Conservation (phyloP, 2,888 invertebrate genomes). For the Phragmatobia fuliginosa region DNA sequence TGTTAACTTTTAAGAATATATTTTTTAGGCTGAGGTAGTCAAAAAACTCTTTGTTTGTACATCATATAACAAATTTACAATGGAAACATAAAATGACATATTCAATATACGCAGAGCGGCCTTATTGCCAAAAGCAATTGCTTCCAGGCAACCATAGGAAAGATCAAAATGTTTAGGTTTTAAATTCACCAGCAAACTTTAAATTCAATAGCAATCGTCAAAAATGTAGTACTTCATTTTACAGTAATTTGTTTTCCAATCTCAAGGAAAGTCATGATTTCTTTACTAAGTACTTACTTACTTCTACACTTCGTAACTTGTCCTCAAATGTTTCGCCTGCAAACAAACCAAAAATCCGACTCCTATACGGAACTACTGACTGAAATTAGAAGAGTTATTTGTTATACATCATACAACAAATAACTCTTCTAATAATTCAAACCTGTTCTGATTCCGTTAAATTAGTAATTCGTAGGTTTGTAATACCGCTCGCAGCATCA, state of each 20-base stretch:
- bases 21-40: too few relatives aligned
- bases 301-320: neutral
- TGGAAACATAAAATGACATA: too few relatives aligned
- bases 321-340: neutral
- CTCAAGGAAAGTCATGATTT: neutral
- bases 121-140: too few relatives aligned
- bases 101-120: too few relatives aligned
- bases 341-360: neutral
- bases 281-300: neutral
- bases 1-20: too few relatives aligned
- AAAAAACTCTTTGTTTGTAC: too few relatives aligned
- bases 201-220: neutral
- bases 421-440: too few relatives aligned
- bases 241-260: neutral
- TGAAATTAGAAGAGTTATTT: neutral
- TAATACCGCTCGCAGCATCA: neutral
- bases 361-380: neutral
- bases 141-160: too few relatives aligned
- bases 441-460: neutral
- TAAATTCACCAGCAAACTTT: too few relatives aligned
- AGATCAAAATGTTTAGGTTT: too few relatives aligned
- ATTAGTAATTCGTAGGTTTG: neutral
- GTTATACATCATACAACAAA: too few relatives aligned
- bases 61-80: too few relatives aligned
- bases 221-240: neutral